Conservation (phyloP, 2,113 vertebrate genomes). For the Megaleporinus macrocephalus region DNA sequence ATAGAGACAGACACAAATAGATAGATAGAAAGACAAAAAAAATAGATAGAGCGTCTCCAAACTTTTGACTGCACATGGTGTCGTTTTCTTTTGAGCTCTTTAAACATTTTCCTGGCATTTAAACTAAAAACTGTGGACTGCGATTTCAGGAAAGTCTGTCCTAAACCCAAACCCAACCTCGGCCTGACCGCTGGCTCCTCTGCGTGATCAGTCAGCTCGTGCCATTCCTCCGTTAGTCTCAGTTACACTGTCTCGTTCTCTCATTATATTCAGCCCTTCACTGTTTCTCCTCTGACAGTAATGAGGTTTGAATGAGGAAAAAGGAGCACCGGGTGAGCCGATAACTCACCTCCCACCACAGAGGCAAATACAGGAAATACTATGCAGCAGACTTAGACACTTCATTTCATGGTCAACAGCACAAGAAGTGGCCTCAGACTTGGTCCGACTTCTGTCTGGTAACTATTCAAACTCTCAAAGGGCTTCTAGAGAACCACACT, state of each 20-base stretch:
- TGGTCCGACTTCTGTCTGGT: neutral
- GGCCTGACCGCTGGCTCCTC: too few relatives aligned
- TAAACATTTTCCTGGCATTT: too few relatives aligned
- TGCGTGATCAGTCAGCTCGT: too few relatives aligned
- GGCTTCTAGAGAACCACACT: too few relatives aligned
- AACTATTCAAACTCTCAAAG: neutral
- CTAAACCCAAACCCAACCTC: too few relatives aligned
- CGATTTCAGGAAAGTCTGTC: too few relatives aligned
- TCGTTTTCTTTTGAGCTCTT: too few relatives aligned
- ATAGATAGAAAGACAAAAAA: too few relatives aligned
- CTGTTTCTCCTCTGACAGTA: constrained; percentile 12
- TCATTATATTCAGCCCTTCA: neutral
- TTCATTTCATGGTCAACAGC: neutral
- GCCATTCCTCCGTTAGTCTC: neutral
- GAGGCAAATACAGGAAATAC: neutral
- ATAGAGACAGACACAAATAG: too few relatives aligned
- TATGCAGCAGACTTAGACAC: neutral
- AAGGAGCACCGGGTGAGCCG: neutral
- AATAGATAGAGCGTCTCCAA: too few relatives aligned
- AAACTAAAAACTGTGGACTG: too few relatives aligned
- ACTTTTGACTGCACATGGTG: too few relatives aligned
- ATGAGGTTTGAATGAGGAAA: neutral
- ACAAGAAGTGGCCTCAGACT: neutral
- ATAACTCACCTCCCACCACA: neutral
- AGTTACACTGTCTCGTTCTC: neutral